These are phyloP conservation scores for Sylvilagus floridanus DNA, from an alignment of 2,797 vertebrate species.

Conservation along the genomic window DNA sequence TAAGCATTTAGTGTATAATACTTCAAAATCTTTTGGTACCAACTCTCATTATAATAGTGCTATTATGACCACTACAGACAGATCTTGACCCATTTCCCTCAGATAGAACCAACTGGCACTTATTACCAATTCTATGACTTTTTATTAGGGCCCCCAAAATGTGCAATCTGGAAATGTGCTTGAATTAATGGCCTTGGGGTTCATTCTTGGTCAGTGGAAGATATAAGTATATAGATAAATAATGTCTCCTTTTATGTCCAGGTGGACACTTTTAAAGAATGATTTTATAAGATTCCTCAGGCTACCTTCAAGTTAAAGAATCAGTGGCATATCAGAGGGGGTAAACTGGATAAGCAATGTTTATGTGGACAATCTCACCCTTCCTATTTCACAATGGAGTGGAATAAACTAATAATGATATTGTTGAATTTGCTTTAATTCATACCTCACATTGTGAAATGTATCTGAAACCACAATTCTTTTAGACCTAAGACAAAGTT, in stretches of 20 bases:
- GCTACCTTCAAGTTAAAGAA: not conserved
- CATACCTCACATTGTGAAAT: not conserved
- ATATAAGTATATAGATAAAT: not conserved
- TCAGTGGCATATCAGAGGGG: not conserved
- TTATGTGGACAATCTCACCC: not conserved
- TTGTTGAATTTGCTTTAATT: constrained; percentile 1
- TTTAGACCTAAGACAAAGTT: not conserved
- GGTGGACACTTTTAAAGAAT: not conserved
- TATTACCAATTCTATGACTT: not conserved
- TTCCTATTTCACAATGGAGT: not conserved
- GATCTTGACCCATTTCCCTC: not conserved
- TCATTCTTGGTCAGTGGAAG: not conserved
- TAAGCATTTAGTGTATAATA: not conserved
- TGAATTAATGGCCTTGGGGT: not conserved
- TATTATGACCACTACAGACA: not conserved
- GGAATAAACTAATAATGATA: not conserved
- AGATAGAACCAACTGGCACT: not conserved
- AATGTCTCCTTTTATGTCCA: not conserved
- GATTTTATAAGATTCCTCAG: not conserved
- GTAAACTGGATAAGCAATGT: not conserved
- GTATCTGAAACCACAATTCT: not conserved
- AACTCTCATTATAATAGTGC: not conserved
- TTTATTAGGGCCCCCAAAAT: not conserved
- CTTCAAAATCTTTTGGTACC: not conserved
- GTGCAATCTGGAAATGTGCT: not conserved